These are phyloP conservation scores for Parapristionchus giblindavisi DNA, from an alignment of 2,888 invertebrate genomes.

Conservation along the genomic window DNA sequence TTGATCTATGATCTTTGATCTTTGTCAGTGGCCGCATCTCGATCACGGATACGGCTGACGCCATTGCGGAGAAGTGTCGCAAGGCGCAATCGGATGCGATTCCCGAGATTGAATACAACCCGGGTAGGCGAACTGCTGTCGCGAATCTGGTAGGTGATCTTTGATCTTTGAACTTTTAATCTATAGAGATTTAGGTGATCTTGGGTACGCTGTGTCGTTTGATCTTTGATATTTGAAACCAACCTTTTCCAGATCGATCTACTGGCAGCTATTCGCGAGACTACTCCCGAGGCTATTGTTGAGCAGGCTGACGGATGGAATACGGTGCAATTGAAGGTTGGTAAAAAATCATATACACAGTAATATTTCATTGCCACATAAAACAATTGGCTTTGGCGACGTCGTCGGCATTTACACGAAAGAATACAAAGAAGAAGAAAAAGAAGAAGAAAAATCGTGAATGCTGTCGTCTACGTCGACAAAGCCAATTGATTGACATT, in stretches of 20 bases:
- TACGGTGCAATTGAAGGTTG: constrained; percentile 32
- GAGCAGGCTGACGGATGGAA: neutral
- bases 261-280: constrained; percentile 18
- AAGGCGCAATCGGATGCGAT: constrained; percentile 90
- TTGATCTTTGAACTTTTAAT: neutral
- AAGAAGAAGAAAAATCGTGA: too few relatives aligned
- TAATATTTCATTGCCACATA: neutral
- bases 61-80: constrained; percentile 64
- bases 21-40: constrained; percentile 81
- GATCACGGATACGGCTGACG: constrained; percentile 69
- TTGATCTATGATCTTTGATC: constrained; percentile 72
- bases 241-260: constrained; percentile 37
- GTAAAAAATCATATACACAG: neutral
- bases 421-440: too few relatives aligned
- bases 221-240: too few relatives aligned
- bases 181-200: too few relatives aligned
- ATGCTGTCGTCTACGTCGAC: too few relatives aligned
- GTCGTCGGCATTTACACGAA: too few relatives aligned
- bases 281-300: neutral
- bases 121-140: constrained; percentile 83
- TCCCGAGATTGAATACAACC: constrained; percentile 84
- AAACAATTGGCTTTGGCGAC: too few relatives aligned
- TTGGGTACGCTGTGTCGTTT: too few relatives aligned
- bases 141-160: constrained; percentile 80
- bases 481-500: neutral